Evolutionary conservation across 2,797 vertebrate genomes (phyloP).

Genomic region (Carduelis carduelis): DNA sequence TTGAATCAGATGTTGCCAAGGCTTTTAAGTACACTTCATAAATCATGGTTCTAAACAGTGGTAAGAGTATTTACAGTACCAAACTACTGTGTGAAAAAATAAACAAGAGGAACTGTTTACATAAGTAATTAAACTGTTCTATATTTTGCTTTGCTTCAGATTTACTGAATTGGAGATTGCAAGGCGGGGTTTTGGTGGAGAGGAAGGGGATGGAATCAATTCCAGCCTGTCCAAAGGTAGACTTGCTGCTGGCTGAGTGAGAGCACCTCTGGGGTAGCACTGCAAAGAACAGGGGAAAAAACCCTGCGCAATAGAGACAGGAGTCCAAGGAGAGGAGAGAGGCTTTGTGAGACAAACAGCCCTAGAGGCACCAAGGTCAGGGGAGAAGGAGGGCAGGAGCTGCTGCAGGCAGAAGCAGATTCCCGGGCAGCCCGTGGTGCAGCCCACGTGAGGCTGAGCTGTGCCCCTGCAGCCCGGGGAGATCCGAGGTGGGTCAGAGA

Average conservation of each 20-base stretch:
- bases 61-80: not conserved
- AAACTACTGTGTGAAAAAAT: not conserved
- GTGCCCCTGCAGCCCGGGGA: not conserved
- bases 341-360: not conserved
- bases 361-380: not conserved
- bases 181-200: not conserved
- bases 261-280: not conserved
- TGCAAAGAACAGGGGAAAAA: not conserved
- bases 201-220: not conserved
- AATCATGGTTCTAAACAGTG: not conserved
- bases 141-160: not conserved
- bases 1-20: not conserved
- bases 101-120: not conserved
- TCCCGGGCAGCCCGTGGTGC: not conserved
- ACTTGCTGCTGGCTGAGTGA: not conserved
- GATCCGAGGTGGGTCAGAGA: too few species aligned
- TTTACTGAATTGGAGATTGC: not conserved
- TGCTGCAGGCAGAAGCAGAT: not conserved
- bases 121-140: not conserved
- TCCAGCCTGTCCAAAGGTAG: not conserved
- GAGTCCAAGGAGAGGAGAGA: not conserved
- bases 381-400: not conserved
- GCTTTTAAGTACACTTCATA: not conserved
- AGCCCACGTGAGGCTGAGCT: not conserved
- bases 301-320: accelerated